Evolutionary conservation across 2,888 invertebrate genomes (phyloP).

Genomic region (Athalia circularis): DNA sequence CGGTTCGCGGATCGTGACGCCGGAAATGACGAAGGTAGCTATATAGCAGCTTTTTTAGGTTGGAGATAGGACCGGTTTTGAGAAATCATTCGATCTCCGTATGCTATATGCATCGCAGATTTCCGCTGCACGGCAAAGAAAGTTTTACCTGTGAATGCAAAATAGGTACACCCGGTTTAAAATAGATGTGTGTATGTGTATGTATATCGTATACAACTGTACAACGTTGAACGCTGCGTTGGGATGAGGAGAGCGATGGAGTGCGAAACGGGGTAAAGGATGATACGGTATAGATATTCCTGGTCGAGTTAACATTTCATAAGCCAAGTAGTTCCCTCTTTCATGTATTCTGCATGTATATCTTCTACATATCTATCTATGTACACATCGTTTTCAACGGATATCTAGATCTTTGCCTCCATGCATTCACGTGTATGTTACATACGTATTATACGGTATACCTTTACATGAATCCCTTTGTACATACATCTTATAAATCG

Average conservation of each 20-base stretch:
- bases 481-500: too few species aligned
- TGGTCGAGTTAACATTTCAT: slow-evolving; percentile 40
- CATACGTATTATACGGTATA: background rate
- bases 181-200: slow-evolving; percentile 2
- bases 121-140: background rate
- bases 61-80: slow-evolving; percentile 20
- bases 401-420: background rate
- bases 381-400: background rate
- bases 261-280: slow-evolving; percentile 36
- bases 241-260: slow-evolving; percentile 29
- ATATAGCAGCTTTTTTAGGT: background rate
- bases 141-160: slow-evolving; percentile 40
- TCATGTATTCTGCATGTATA: background rate
- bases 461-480: too few species aligned
- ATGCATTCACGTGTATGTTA: background rate
- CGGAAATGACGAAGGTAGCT: slow-evolving; percentile 26
- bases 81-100: slow-evolving; percentile 31
- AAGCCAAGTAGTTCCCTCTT: slow-evolving; percentile 1
- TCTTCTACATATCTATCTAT: background rate
- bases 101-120: background rate
- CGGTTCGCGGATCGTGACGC: slow-evolving; percentile 20
- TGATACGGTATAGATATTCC: slow-evolving; percentile 41
- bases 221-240: background rate
- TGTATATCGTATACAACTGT: too few species aligned
- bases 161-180: slow-evolving; percentile 18